Percentiles rank a stretch among this genome's conserved stretches.
Conservation (phyloP, 2,797 vertebrate species). For the Catamblyrhynchus diadema region DNA sequence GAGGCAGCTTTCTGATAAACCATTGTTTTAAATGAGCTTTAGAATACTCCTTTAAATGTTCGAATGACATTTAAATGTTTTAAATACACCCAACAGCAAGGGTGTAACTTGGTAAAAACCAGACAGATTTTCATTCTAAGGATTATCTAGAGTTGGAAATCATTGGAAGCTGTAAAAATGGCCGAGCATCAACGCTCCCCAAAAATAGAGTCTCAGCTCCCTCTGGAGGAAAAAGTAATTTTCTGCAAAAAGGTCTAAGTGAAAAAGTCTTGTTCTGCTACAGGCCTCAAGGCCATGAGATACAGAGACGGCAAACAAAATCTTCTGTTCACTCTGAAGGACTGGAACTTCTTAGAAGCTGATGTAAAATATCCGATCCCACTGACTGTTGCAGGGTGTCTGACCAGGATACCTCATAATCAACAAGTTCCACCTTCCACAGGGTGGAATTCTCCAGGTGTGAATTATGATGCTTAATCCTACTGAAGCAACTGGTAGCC, state of each 20-base stretch:
- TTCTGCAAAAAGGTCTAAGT: neutral
- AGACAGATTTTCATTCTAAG: neutral
- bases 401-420: neutral
- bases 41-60: neutral
- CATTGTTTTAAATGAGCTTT: neutral
- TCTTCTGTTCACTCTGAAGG: neutral
- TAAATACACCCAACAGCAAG: neutral
- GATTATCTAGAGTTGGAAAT: neutral
- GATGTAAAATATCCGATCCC: neutral
- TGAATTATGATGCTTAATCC: neutral
- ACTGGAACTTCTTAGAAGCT: neutral
- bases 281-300: neutral
- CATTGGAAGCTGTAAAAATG: neutral
- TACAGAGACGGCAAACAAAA: neutral
- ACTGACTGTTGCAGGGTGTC: neutral
- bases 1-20: neutral
- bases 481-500: neutral
- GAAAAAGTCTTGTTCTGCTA: neutral
- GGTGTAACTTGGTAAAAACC: neutral
- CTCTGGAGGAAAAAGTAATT: slow-evolving; percentile 19
- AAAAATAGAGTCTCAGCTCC: neutral
- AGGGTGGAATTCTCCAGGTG: neutral
- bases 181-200: fast-evolving
- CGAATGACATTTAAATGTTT: neutral
- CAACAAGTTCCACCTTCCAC: neutral